Base-by-base conservation (phyloP, 1,140 invertebrate species). In the Calosoma granatense region DNA sequence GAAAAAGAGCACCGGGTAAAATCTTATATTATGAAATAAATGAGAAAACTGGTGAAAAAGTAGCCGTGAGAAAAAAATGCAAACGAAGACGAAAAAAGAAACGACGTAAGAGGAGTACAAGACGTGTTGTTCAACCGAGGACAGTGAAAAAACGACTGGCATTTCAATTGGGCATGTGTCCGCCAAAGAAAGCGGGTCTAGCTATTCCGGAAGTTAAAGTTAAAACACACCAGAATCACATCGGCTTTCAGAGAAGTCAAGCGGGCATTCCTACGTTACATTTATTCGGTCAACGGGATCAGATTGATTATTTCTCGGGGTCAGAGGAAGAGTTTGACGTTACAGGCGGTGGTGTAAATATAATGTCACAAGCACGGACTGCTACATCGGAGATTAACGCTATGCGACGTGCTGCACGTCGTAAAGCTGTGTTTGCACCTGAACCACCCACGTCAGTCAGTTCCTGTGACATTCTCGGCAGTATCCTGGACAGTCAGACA, bases 401-500 rank as follows among this genome's bases (percentile, higher is more conserved):
- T 61, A 57, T 73, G 68, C 17, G 73, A 68, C 57, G 71, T 66
- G 70, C 72, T 70, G 68, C 67, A 3, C 65, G 77, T 26, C 67
- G 74, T 63, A 72, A 84, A 72, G 71, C 75, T 63, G 53, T 76
- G 58, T 58, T 67, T 19, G 53, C 75, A 22, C 67, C 76, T 36
- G 65, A 73, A 0, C 72, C 72, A 9, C 14, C 47, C 39, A 70
- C 65, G 14, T 65, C 68, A 6, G 62, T 68, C 20, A 70, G 66
- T 22, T 64, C 68, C 61, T 39, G 66, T 14, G 85, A 90, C 70
- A 63, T 94, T 0, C 67, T 94, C 1, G 82, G 81, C 9, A 82
- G 75, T 59, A 92, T 94, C 58, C 74, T 94, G 61, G 78, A 81
- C 53, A 80, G 79, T 58, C 89, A 92, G 71, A 79, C 83, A 56